Evolutionary conservation across 2,888 invertebrate genomes (phyloP), one percentile per base, ranked within the genome.

Genomic region (Drosophila tripunctata): DNA sequence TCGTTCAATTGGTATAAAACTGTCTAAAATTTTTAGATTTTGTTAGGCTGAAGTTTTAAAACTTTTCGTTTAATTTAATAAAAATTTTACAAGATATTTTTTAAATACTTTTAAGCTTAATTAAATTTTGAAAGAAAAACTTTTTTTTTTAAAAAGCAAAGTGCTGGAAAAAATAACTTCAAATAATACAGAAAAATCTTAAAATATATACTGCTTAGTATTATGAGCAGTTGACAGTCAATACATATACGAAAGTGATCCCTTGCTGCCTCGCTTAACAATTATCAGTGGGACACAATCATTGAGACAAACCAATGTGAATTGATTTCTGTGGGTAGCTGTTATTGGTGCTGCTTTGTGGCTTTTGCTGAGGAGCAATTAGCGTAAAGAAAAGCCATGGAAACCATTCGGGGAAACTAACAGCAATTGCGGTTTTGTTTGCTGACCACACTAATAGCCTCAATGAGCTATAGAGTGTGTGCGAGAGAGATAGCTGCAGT

Each of bases 301-400:
- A 19, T 19, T 7, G 33, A 47, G 14, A 30, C 33, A 40, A 36
- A 21, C 60, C n/a, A 67, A 51, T 43, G 27, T 24, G 43, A 65
- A 71, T 71, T 55, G 60, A 47, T 71, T 71, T 54, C 47, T 65
- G 38, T 40, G 27, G 14, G 19, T 15, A 44, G 44, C 47, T 69
- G n/a, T n/a, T 69, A 63, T 47, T 22, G 36, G 27, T 24, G 35
- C 51, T 54, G 55, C 43, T 56, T 70, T 58, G 65, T 50, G 58
- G 71, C 21, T 51, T 38, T 33, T 33, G 19, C 27, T 27, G 21
- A 12, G 22, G 41, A 17, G 57, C 73, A 67, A 71, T 71, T 62
- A 67, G 50, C 30, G 14, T 31, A 5, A 50, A 22, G 45, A 22
- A 55, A 67, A 58, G 47, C 63, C 62, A 67, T 67, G 36, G 22